Base-by-base conservation (phyloP, 2,888 invertebrate species). In the Lepidochrysops patricia region DNA sequence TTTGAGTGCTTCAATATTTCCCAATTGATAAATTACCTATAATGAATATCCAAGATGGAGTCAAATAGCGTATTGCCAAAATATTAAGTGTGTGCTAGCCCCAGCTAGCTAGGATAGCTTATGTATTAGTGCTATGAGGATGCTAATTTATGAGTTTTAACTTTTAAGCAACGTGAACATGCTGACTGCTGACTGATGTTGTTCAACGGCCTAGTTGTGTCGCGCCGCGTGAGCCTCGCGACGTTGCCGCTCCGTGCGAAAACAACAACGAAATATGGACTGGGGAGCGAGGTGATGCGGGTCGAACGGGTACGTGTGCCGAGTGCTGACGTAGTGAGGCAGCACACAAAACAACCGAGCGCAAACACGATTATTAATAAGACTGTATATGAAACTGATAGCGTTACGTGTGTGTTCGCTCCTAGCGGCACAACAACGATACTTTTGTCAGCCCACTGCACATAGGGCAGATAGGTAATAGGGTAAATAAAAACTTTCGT, bases 241-340 rank as follows among this genome's bases (percentile, higher is more conserved):
- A 61, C 62, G 64, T 64, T 64, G 64, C 64, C 64, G 62, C 62
- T 60, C 61, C 29, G 60, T 60, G 60, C 60, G 43, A 60, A 23
- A 60, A 60, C 57, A 49, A 48, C 60, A 43, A 43, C 43, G 9
- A 19, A n/a, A n/a, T n/a, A n/a, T n/a, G n/a, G n/a, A n/a, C 19
- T 9, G 43, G 19, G 19, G 9, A 43, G 43, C 43, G 43, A 43
- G 43, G 43, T 43, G 52, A 26, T 52, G 54, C 54, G 54, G 54
- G 54, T 54, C 54, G 54, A 52, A 56, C 56, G 52, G 29, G 25
- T 26, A 13, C 6, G n/a, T 37, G 29, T 29, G 9, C 7, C 2
- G 6, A 6, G 19, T 43, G 19, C 19, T 43, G 43, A 43, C 43
- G 43, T 43, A 43, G 43, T 43, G 9, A 19, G 43, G 43, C 19